Evolutionary conservation across 2,113 vertebrate species (phyloP).

Genomic region (Scortum barcoo): DNA sequence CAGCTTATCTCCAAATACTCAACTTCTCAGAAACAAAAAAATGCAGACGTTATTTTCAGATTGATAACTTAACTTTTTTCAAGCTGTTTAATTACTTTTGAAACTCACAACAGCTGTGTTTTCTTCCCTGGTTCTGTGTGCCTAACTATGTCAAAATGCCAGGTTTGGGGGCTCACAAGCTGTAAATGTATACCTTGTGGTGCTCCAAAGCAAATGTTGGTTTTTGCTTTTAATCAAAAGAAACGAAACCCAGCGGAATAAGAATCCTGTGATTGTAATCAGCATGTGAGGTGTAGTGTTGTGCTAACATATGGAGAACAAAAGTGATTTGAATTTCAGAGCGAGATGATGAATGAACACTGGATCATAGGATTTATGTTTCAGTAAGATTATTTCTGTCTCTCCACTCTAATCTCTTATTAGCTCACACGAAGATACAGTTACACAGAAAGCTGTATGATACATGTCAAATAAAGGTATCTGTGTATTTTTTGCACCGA

Average conservation of each 20-base stretch:
- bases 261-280: not conserved
- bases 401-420: constrained; percentile 29
- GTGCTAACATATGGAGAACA: constrained; percentile 12
- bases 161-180: constrained; percentile 25
- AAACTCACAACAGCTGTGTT: constrained; percentile 29
- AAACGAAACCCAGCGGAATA: not conserved
- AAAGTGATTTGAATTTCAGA: constrained; percentile 15
- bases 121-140: constrained; percentile 17
- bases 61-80: constrained; percentile 10
- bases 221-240: constrained; percentile 24
- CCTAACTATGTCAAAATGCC: constrained; percentile 17
- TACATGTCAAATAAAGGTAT: not conserved
- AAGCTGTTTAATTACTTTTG: constrained; percentile 7
- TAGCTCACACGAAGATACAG: not conserved
- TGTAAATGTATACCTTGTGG: constrained; percentile 16
- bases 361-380: constrained; percentile 34
- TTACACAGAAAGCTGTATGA: constrained; percentile 1
- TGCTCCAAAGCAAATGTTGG: constrained; percentile 15
- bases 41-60: constrained; percentile 12
- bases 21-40: constrained; percentile 9
- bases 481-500: not conserved
- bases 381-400: constrained; percentile 30
- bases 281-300: not conserved
- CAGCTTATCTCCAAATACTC: not conserved
- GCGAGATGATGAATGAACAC: constrained; percentile 24